Base-by-base conservation (phyloP, 2,113 vertebrate genomes). In the Helogale parvula region DNA sequence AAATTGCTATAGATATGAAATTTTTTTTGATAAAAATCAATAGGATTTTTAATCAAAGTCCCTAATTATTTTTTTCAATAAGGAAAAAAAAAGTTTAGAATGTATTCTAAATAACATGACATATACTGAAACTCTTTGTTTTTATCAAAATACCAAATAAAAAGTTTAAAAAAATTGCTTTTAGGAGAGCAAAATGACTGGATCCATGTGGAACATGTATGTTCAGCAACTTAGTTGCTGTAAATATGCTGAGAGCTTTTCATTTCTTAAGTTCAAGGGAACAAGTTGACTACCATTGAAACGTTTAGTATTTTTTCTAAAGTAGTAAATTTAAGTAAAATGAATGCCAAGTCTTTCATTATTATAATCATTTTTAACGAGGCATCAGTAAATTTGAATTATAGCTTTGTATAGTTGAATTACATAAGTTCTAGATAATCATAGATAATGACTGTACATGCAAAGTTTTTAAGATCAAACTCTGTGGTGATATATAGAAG, bases 241-340 rank as follows among this genome's bases (percentile, higher is more conserved):
- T 93, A 82, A 82, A 88, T 54, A 86, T 54, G 45, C 35, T 92
- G 11, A 92, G 0, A 71, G 31, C 0, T 65, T 92, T 94, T 90
- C 3, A 57, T 83, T 80, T 94, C 45, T 79, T 65, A 4, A 77
- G 83, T 92, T 82, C 54, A 92, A 90, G 81, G 35, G 85, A 96
- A 90, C 35, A 95, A 95, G 9, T 60, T 84, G 68, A 47, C 45
- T 93, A 33, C 11, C 54, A 68, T 5, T 74, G 52, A 80, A 83
- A 90, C 45, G 77, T 89, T 89, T 92, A 85, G 19, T n/a, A 4
- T 89, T 94, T 96, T 87, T 21, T 80, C 33, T 74, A 38, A 72
- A 98, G 52, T 35, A 96, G 33, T 92, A 84, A 90, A 29, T 90
- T 87, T 86, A 87, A 92, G 19, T 50, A 72, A 50, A 92, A 95